These are phyloP conservation scores for Hydrotaea cyrtoneurina DNA, from an alignment of 2,888 invertebrate genomes.

Conservation along the genomic window DNA sequence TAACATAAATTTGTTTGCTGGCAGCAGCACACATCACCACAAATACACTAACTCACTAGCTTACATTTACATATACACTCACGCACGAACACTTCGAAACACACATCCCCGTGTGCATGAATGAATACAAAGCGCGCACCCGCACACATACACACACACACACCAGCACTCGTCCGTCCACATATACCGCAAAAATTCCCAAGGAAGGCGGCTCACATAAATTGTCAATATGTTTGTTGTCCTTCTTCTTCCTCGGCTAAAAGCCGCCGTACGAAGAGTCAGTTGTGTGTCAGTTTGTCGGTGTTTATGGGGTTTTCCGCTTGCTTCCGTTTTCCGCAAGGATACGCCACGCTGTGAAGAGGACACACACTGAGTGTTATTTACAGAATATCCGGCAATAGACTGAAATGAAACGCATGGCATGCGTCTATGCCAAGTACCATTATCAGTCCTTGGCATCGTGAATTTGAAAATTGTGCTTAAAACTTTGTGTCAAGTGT, in stretches of 20 bases:
- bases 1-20: too few species aligned
- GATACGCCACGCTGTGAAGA: constrained; percentile 15
- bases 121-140: background rate
- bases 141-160: background rate
- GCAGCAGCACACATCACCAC: constrained; percentile 7
- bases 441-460: constrained; percentile 52
- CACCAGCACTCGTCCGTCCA: background rate
- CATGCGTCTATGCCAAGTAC: constrained; percentile 37
- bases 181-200: constrained; percentile 6
- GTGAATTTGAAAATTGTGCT: constrained; percentile 32
- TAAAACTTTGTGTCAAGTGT: constrained; percentile 48
- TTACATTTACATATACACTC: background rate
- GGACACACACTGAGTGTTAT: constrained; percentile 5
- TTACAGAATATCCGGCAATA: constrained; percentile 42
- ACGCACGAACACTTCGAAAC: background rate
- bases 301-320: background rate
- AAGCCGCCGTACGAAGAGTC: background rate
- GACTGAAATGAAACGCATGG: constrained; percentile 38
- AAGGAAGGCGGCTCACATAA: background rate
- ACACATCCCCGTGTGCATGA: constrained; percentile 43
- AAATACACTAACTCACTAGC: background rate
- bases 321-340: constrained; percentile 4
- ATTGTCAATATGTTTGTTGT: constrained; percentile 8
- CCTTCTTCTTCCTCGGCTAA: background rate
- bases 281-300: background rate